These are phyloP conservation scores for Periophthalmus magnuspinnatus DNA, from an alignment of 2,797 vertebrate species.

Conservation along the genomic window DNA sequence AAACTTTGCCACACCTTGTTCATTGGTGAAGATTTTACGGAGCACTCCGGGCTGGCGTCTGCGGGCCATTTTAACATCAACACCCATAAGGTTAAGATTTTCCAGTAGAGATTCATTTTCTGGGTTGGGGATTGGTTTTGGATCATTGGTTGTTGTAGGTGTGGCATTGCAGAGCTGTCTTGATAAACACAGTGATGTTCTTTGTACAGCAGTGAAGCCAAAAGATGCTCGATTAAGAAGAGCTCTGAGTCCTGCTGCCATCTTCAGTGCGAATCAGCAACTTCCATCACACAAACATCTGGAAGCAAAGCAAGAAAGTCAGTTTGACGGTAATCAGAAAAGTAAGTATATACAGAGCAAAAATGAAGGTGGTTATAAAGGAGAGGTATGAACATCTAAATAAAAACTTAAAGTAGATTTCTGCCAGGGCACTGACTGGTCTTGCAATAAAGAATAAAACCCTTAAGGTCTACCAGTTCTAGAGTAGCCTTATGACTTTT, in stretches of 20 bases:
- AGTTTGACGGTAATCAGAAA: not conserved
- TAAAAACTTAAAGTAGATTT: too few relatives aligned
- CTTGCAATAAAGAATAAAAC: too few relatives aligned
- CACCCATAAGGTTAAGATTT: constrained; percentile 73
- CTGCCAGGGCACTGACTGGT: too few relatives aligned
- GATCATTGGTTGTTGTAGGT: not conserved
- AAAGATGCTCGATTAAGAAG: constrained; percentile 30
- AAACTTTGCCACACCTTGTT: constrained; percentile 74
- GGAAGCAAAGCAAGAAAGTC: constrained; percentile 9
- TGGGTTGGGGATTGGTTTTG: not conserved
- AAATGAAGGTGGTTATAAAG: not conserved
- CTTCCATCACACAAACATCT: constrained; percentile 13
- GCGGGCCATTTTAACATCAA: constrained; percentile 74
- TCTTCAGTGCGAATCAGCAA: constrained; percentile 17
- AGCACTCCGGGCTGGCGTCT: constrained; percentile 75
- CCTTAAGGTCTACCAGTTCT: too few relatives aligned
- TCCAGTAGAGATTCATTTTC: constrained; percentile 76
- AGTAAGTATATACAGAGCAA: not conserved
- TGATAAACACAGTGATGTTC: constrained; percentile 13
- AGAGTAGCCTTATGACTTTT: too few relatives aligned
- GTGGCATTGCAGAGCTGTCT: constrained; percentile 36
- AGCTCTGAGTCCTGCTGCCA: constrained; percentile 45
- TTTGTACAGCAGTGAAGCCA: constrained; percentile 8
- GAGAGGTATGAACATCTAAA: too few relatives aligned
- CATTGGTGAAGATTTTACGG: constrained; percentile 70